Evolutionary conservation across 2,888 invertebrate genomes (phyloP).

Genomic region (Sceliomorpha sp.): DNA sequence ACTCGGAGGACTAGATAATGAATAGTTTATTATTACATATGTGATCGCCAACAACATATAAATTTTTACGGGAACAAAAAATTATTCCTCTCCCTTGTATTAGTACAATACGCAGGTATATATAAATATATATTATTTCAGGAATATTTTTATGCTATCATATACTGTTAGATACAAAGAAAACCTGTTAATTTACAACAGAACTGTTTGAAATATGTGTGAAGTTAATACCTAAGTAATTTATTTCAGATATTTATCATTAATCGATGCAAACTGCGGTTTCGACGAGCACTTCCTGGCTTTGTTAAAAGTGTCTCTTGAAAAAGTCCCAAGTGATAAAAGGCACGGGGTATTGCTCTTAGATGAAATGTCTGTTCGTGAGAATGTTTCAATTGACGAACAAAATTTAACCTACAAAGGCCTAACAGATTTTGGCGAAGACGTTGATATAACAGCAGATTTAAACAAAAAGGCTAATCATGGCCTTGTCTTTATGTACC

Average conservation of each 20-base stretch:
- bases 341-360: conserved; percentile 46
- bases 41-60: not conserved
- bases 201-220: not conserved
- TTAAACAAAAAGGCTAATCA: conserved; percentile 42
- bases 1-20: conserved; percentile 1
- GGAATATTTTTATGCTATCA: not conserved
- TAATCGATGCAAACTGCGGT: no score
- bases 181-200: no score
- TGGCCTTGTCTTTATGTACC: conserved; percentile 55
- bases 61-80: conserved; percentile 8
- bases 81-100: conserved; percentile 5
- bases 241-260: conserved; percentile 11
- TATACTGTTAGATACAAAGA: conserved; percentile 3
- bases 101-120: conserved; percentile 6
- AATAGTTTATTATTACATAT: not conserved
- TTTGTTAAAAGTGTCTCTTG: no score
- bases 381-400: conserved; percentile 24
- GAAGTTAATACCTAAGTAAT: no score
- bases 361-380: conserved; percentile 47
- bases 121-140: not conserved
- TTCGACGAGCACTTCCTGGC: no score
- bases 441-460: conserved; percentile 7
- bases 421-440: conserved; percentile 41
- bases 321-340: no score
- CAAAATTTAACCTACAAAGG: conserved; percentile 45